Evolutionary conservation across 2,113 vertebrate species (phyloP), one percentile per base, ranked within the genome.

Genomic region (Mus pahari): DNA sequence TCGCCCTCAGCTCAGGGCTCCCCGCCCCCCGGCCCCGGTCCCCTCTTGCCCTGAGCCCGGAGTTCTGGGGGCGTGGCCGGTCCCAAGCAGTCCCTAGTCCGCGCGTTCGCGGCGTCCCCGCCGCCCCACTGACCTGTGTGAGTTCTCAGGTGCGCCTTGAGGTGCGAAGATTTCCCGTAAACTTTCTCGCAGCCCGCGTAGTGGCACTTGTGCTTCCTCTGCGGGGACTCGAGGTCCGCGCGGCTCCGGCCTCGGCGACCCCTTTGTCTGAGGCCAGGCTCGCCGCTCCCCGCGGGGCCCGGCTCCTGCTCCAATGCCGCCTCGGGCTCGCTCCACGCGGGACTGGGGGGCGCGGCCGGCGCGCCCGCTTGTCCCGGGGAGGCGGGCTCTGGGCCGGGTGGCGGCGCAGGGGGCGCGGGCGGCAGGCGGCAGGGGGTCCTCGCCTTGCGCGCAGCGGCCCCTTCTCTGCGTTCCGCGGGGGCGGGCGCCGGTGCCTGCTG

Each of bases 101-200:
- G 55, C 73, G 62, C 81, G 92, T 90, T 94, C 92, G 1, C 50
- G 95, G 81, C 39, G 86, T 90, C 96, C 92, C 20, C 77, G 86
- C 75, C 68, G 90, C 93, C 90, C 96, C 98, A 99, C 99, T 99
- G 99, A 99, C 99, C 99, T 99, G 99, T 99, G 96, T 99, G 99
- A 98, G 99, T 99, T 99, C 99, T 99, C 98, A 99, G 99, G 98
- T 99, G 99, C 98, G 99, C 99, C 99, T 99, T 99, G 98, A 99
- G 99, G 98, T 99, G 99, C 98, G 99, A 99, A 83, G 99, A 99
- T 99, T 99, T 99, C 98, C 99, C 99, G 98, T 99, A 99, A 99
- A 99, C 99, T 99, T 99, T 99, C 99, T 99, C 99, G 95, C 99
- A 99, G 96, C 99, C 99, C 98, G 99, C 98, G 98, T 99, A 99